Evolutionary conservation across 2,797 vertebrate genomes (phyloP), one percentile per base, ranked within the genome.

Genomic region (Intellagama lesueurii): DNA sequence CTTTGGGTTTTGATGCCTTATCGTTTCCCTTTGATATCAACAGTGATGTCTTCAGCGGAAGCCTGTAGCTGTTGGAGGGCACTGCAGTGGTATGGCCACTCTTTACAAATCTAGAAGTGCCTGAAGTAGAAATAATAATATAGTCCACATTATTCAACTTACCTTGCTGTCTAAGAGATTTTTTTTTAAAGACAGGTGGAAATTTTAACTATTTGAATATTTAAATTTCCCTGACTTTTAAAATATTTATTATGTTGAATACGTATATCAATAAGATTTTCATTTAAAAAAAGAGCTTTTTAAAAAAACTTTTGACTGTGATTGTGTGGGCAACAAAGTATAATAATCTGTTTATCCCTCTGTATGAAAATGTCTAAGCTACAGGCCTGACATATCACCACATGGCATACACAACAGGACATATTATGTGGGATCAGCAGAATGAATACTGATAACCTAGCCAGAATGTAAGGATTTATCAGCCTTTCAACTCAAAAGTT

Each of bases 401-500:
- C 52, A 7, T 5, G 83, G 70, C 72, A 49, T 0, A n/a, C 44
- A 9, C 56, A 69, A 66, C 0, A 44, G 79, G 19, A 60, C 79
- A 83, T 91, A 73, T 90, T 85, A 88, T 75, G 88, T 24, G 40
- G 80, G 69, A 49, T 44, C 12, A 24, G 85, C 3, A 3, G 81
- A 73, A 93, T 75, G 88, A 87, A 91, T 87, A 91, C n/a, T 3
- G 75, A 92, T 81, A 73, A 72, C 12, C 92, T 44, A 90, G 93
- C 94, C 75, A 26, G 78, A 91, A 93, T 90, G 5, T 22, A 91
- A 91, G 86, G 91, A 79, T 83, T 91, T 28, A 82, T 94, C 93
- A 7, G 78, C 47, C 91, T 24, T 84, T 92, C 88, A 93, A 91
- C 78, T 92, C 92, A 64, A 94, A 93, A 78, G 79, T 85, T 76